These are phyloP conservation scores for Lordiphosa fenestrarum DNA, from an alignment of 2,888 invertebrate genomes.

Conservation along the genomic window DNA sequence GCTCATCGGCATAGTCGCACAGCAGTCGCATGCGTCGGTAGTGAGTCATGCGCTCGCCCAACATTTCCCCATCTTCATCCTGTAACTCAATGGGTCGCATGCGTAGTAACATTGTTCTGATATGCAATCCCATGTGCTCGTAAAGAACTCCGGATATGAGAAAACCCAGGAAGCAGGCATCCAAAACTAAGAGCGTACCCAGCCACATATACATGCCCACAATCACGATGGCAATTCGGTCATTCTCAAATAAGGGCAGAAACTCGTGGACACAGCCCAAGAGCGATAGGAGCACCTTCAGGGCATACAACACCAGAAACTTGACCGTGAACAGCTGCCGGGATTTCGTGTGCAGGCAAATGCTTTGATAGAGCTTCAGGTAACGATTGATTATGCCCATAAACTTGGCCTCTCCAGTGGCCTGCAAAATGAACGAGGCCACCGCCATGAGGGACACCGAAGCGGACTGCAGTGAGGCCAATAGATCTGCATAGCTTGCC, in stretches of 20 bases:
- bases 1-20: constrained; percentile 64
- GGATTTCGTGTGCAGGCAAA: constrained; percentile 31
- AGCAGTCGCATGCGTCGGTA: constrained; percentile 63
- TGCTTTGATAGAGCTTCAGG: constrained; percentile 43
- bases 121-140: constrained; percentile 52
- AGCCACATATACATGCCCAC: constrained; percentile 66
- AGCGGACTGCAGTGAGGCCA: constrained; percentile 46
- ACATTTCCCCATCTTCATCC: constrained; percentile 9
- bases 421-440: constrained; percentile 54
- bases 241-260: constrained; percentile 21
- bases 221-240: constrained; percentile 3
- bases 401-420: constrained; percentile 37
- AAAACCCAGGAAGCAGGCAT: constrained; percentile 68
- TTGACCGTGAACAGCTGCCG: constrained; percentile 41
- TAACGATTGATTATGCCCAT: constrained; percentile 57
- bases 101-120: constrained; percentile 44
- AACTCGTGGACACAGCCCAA: constrained; percentile 60
- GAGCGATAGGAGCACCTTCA: constrained; percentile 55
- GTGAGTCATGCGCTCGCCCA: constrained; percentile 25
- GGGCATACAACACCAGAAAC: constrained; percentile 42
- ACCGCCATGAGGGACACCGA: constrained; percentile 61
- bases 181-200: constrained; percentile 63
- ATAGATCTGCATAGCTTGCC: constrained; percentile 43
- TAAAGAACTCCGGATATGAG: constrained; percentile 60
- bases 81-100: constrained; percentile 53